Percentiles rank a stretch among this genome's conserved stretches.
Evolutionary conservation across 2,113 vertebrate genomes (phyloP).

Genomic region (Notechis scutatus): DNA sequence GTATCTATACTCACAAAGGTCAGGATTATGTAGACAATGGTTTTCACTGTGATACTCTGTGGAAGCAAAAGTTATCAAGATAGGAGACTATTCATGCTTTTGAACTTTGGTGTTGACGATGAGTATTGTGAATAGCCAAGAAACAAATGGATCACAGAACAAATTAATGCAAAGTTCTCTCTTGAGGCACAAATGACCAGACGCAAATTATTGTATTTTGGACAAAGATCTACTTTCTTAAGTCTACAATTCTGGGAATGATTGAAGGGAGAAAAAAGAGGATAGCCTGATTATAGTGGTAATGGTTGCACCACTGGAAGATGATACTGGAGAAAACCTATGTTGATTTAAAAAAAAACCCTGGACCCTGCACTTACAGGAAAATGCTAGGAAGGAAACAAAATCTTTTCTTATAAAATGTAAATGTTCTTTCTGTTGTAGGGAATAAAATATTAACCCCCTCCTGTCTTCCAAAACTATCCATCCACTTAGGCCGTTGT

Average conservation of each 20-base stretch:
- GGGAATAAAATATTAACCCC: neutral
- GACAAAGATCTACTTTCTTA: neutral
- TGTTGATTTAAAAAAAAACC: neutral
- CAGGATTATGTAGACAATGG: neutral
- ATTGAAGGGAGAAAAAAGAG: neutral
- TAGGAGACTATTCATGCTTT: neutral
- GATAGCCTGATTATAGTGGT: neutral
- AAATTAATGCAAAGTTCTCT: neutral
- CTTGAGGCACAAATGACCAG: neutral
- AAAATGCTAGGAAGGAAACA: neutral
- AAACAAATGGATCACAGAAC: neutral
- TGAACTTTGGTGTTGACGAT: neutral
- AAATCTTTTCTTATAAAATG: neutral
- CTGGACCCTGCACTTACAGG: neutral
- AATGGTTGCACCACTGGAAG: neutral
- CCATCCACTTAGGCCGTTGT: neutral
- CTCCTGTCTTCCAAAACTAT: neutral
- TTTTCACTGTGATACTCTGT: neutral
- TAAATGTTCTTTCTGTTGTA: neutral
- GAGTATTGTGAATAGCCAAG: neutral
- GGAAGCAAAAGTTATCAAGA: neutral
- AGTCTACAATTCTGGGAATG: neutral
- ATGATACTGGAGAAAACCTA: neutral
- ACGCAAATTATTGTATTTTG: neutral
- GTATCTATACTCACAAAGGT: neutral